Evolutionary conservation across 2,888 invertebrate species (phyloP), one percentile per base, ranked within the genome.

Genomic region (Dione juno): DNA sequence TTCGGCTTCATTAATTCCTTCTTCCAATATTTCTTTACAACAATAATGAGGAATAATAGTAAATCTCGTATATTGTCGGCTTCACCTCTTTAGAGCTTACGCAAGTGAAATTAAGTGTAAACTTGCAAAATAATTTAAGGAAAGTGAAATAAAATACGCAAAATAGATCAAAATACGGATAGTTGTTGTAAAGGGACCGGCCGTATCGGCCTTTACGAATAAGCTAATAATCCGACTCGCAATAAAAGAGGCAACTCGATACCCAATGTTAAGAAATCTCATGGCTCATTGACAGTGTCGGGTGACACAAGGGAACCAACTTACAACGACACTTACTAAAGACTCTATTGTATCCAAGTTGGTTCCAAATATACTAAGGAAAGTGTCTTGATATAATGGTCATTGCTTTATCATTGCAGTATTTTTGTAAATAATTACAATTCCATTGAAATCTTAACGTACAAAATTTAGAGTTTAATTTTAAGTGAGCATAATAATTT

Each of bases 271-370:
- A 43, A 71, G 57, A 68, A 69, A 71, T 63, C 59, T 58, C 41
- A 37, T 16, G 54, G 66, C 82, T 85, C 85, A 79, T 74, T 85
- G 80, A 81, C 84, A 82, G 79, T 82, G 81, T 88, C 86, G 77
- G 79, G 80, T 86, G 57, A 79, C 70, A 70, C 63, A 70, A 65
- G 50, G 19, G 5, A 1, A 58, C 57, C 66, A 65, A 14, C 14
- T 28, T 58, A 40, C 8, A 14, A 10, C 2, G 21, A 64, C 14
- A 19, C 57, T 8, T 28, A 35, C 21, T 28, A 21, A 13, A 50
- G 41, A 54, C 63, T 64, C 63, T 66, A 52, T 43, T 54, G 14
- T 37, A 66, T 54, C 13, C 2, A 3, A 45, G 58, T 70, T 66
- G 61, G 53, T 53, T 45, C 61, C 52, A 59, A 48, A 40, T 28